These are phyloP conservation scores for Falco punctatus DNA, from an alignment of 2,113 vertebrate species.

Conservation along the genomic window DNA sequence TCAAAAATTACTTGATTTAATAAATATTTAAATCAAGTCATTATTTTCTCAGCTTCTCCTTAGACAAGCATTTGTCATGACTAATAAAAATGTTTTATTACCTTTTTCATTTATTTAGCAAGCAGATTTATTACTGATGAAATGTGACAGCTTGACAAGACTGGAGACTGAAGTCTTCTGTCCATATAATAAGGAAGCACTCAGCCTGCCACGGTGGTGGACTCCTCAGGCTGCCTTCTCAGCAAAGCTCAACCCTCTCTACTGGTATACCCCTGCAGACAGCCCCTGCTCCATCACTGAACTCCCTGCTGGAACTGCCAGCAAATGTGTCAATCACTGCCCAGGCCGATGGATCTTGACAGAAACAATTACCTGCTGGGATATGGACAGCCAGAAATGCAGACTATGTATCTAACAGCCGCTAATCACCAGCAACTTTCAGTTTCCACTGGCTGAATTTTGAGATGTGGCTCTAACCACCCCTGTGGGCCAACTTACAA, in stretches of 20 bases:
- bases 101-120: neutral
- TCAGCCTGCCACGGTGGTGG: rapidly evolving
- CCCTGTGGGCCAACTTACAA: neutral
- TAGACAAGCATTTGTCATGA: neutral
- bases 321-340: neutral
- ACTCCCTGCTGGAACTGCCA: neutral
- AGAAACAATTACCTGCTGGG: neutral
- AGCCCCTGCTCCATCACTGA: neutral
- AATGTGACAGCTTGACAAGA: neutral
- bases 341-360: neutral
- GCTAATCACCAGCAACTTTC: neutral
- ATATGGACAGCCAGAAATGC: neutral
- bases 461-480: neutral
- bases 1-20: constrained; percentile 21
- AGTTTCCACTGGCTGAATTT: neutral
- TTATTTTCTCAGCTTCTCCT: neutral
- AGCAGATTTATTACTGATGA: constrained; percentile 4
- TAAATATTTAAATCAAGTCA: constrained; percentile 6
- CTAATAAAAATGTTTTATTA: constrained; percentile 30
- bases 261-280: neutral
- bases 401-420: neutral
- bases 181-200: neutral
- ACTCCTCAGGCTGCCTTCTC: neutral
- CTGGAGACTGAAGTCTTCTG: neutral
- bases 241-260: neutral